These are phyloP conservation scores for Corbicula japonica DNA, from an alignment of 2,888 invertebrate genomes.

Conservation along the genomic window DNA sequence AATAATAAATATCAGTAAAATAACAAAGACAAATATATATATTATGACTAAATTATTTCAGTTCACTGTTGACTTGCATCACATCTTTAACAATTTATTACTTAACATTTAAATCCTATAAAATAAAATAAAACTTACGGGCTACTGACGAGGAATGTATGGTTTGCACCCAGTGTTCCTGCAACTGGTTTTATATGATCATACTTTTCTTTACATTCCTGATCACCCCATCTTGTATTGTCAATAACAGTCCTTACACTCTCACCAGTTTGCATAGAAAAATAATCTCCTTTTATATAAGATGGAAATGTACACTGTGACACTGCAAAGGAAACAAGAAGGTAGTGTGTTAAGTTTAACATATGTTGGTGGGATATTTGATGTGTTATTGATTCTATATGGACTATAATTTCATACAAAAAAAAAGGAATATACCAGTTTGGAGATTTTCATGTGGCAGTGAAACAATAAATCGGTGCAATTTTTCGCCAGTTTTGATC, in stretches of 20 bases:
- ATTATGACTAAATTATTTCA: not conserved
- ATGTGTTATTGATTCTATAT: too few species aligned
- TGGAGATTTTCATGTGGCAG: not conserved
- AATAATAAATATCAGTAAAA: not conserved
- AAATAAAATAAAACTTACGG: slow-evolving; percentile 29
- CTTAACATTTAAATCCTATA: not conserved
- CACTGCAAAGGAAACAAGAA: slow-evolving; percentile 20
- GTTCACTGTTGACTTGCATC: not conserved
- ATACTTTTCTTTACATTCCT: slow-evolving; percentile 44
- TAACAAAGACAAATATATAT: not conserved
- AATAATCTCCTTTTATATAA: slow-evolving; percentile 56
- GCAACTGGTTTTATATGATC: slow-evolving; percentile 56
- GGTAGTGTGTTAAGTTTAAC: not conserved
- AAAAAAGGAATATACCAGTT: too few species aligned
- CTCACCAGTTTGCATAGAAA: slow-evolving; percentile 56
- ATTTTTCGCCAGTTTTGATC: not conserved
- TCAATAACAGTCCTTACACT: slow-evolving; percentile 45
- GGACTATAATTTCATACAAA: too few species aligned
- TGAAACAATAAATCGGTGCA: not conserved
- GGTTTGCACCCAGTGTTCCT: slow-evolving; percentile 54
- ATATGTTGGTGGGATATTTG: not conserved
- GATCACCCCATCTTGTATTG: slow-evolving; percentile 47
- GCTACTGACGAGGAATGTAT: slow-evolving; percentile 53
- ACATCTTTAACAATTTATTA: too few species aligned
- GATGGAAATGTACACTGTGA: slow-evolving; percentile 51